Evolutionary conservation across 2,888 invertebrate genomes (phyloP).

Genomic region (Rhingia campestris): DNA sequence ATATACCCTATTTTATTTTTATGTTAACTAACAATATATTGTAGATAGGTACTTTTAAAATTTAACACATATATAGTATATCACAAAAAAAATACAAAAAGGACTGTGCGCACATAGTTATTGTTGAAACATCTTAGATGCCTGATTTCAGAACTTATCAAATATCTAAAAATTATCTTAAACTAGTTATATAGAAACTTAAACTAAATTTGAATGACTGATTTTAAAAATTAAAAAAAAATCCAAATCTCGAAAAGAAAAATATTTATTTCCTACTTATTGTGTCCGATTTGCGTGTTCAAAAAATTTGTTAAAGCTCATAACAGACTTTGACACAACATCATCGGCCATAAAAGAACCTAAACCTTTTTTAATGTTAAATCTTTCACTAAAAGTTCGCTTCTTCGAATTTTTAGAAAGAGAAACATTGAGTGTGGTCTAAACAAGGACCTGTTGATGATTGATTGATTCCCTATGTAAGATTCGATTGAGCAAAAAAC

Average conservation of each 20-base stretch:
- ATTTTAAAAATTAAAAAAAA: not conserved
- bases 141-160: slow-evolving; percentile 1
- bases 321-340: slow-evolving; percentile 25
- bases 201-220: not conserved
- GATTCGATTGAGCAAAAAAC: not conserved
- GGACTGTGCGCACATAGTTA: not conserved
- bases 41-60: not conserved
- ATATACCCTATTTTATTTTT: not conserved
- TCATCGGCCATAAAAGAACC: not conserved
- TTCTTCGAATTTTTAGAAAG: slow-evolving; percentile 19
- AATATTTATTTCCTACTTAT: not conserved
- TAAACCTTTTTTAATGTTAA: slow-evolving; percentile 1
- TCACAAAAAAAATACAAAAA: slow-evolving; percentile 13
- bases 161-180: not conserved
- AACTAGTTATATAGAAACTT: not conserved
- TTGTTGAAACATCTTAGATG: slow-evolving; percentile 14
- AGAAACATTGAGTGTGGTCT: not conserved
- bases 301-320: slow-evolving; percentile 6
- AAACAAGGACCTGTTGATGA: not conserved
- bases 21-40: not conserved
- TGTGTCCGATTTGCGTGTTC: not conserved
- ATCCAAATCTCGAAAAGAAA: slow-evolving; percentile 11
- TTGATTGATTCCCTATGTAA: not conserved
- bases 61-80: not conserved
- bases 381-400: slow-evolving; percentile 24